Evolutionary conservation across 1,140 invertebrate genomes (phyloP).

Genomic region (Asbolus verrucosus): DNA sequence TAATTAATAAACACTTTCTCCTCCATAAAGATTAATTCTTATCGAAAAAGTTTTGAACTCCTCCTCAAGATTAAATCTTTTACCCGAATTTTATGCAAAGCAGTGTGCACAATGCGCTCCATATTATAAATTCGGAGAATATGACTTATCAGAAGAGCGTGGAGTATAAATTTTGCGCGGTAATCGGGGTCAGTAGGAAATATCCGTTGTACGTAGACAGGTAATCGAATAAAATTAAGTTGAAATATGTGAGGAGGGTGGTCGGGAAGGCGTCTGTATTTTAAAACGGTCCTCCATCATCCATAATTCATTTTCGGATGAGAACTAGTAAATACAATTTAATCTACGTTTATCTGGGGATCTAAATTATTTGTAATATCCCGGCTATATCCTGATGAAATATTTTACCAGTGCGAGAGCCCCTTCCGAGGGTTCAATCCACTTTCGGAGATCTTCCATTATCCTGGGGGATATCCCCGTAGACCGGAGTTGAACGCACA

Average conservation of each 20-base stretch:
- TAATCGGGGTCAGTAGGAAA: neutral
- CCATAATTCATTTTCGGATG: conserved; percentile 28
- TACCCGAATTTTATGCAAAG: too few species aligned
- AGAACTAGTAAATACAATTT: conserved; percentile 41
- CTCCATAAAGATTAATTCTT: too few species aligned
- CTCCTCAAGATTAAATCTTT: too few species aligned
- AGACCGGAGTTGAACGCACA: conserved; percentile 41
- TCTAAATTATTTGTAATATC: conserved; percentile 43
- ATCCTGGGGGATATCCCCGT: conserved; percentile 44
- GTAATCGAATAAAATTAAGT: conserved; percentile 32
- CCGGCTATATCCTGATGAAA: conserved; percentile 41
- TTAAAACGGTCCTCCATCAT: conserved; percentile 12
- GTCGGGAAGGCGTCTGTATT: conserved; percentile 8
- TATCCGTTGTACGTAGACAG: conserved; percentile 5
- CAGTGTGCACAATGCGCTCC: too few species aligned
- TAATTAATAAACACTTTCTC: too few species aligned
- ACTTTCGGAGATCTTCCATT: conserved; percentile 45
- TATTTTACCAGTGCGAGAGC: conserved; percentile 40
- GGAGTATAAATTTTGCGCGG: too few species aligned
- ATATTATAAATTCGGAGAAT: too few species aligned
- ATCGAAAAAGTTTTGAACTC: too few species aligned
- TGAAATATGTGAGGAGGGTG: conserved; percentile 11
- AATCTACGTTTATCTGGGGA: conserved; percentile 39
- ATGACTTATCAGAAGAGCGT: too few species aligned
- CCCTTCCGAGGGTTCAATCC: conserved; percentile 39